Evolutionary conservation across 1,140 invertebrate genomes (phyloP).

Genomic region (Acyrthosiphon pisum): DNA sequence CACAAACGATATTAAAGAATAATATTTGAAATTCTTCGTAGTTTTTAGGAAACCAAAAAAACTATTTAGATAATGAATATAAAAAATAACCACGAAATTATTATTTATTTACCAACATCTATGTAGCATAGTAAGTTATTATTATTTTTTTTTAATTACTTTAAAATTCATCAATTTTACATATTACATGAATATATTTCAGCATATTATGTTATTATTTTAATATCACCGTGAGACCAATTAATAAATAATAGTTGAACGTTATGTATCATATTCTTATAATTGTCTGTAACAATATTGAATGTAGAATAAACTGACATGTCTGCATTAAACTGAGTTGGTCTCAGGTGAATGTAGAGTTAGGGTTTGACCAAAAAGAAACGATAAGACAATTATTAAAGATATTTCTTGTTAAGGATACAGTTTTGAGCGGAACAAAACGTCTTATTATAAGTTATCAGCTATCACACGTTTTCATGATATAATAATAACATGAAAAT

Average conservation of each 20-base stretch:
- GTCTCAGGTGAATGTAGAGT: too few species aligned
- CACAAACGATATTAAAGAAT: background rate
- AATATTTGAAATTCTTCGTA: background rate
- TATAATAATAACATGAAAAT: too few species aligned
- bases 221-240: background rate
- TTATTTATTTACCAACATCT: background rate
- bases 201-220: background rate
- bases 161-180: rapidly evolving
- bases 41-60: background rate
- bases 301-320: background rate
- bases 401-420: too few species aligned
- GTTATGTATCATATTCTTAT: background rate
- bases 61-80: background rate
- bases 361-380: too few species aligned
- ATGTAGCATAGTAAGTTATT: background rate
- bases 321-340: too few species aligned
- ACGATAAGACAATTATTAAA: too few species aligned
- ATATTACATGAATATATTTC: background rate
- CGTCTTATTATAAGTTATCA: too few species aligned
- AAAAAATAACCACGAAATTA: background rate
- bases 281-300: background rate
- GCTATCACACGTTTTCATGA: too few species aligned
- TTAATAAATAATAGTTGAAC: background rate
- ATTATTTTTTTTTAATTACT: too few species aligned
- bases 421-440: too few species aligned